Percentiles rank a stretch among this genome's conserved stretches.
Evolutionary conservation across 2,888 invertebrate species (phyloP).

Genomic region (Euplexia lucipara): DNA sequence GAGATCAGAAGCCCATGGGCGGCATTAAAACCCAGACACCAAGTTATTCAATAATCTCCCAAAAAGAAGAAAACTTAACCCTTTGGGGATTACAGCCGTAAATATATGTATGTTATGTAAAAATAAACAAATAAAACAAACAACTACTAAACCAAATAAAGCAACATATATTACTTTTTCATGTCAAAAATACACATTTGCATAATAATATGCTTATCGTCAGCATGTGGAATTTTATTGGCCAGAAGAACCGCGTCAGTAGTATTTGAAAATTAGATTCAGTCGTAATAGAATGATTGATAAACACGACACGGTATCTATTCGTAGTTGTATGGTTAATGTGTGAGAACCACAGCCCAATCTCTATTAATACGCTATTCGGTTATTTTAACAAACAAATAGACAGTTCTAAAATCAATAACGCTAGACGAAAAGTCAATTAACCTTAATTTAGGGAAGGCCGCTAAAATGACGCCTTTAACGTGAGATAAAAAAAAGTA

Average conservation of each 20-base stretch:
- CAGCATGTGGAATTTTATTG: conserved; percentile 46
- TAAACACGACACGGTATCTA: conserved; percentile 15
- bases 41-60: too few species aligned
- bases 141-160: conserved; percentile 33
- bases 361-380: conserved; percentile 64
- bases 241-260: conserved; percentile 7
- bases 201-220: conserved; percentile 57
- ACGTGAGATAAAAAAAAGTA: conserved; percentile 1
- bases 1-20: too few species aligned
- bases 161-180: conserved; percentile 15
- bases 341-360: conserved; percentile 63
- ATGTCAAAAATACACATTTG: conserved; percentile 48
- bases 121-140: conserved; percentile 29
- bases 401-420: conserved; percentile 76
- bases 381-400: conserved; percentile 72
- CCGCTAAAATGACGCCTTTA: conserved; percentile 75
- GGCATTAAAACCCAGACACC: too few species aligned
- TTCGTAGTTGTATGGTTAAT: conserved; percentile 29
- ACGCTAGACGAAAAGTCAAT: conserved; percentile 76
- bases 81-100: too few species aligned
- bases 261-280: conserved; percentile 26
- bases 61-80: too few species aligned
- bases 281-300: conserved; percentile 47
- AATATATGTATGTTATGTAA: too few species aligned
- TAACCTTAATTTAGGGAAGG: conserved; percentile 79